Evolutionary conservation across 2,888 invertebrate genomes (phyloP).

Genomic region (Hirtodrosophila histrioides): DNA sequence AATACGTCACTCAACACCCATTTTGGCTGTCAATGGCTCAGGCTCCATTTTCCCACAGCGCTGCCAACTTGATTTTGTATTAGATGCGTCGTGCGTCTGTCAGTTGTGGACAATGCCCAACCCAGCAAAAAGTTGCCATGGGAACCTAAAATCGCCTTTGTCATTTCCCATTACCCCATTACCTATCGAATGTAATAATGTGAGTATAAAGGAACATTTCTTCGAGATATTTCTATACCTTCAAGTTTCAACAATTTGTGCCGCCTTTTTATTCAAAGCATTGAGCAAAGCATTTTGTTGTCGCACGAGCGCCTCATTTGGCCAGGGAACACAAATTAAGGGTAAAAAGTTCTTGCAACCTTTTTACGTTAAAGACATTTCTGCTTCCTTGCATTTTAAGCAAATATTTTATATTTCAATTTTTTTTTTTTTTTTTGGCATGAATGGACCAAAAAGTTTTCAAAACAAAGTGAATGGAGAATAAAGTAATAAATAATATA

Average conservation of each 20-base stretch:
- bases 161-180: slow-evolving; percentile 47
- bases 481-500: background rate
- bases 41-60: background rate
- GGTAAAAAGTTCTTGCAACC: slow-evolving; percentile 53
- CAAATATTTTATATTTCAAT: slow-evolving; percentile 37
- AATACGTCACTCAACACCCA: slow-evolving; percentile 28
- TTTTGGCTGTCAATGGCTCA: slow-evolving; percentile 31
- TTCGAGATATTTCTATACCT: slow-evolving; percentile 11
- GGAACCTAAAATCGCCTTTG: slow-evolving; percentile 17
- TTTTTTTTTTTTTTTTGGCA: slow-evolving; percentile 3
- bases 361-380: slow-evolving; percentile 37
- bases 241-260: slow-evolving; percentile 32
- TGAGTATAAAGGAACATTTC: slow-evolving; percentile 16
- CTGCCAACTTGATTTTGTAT: slow-evolving; percentile 3
- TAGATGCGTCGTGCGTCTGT: background rate
- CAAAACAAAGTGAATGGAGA: background rate
- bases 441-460: background rate
- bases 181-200: slow-evolving; percentile 38
- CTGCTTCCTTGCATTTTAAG: slow-evolving; percentile 38
- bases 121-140: slow-evolving; percentile 18
- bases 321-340: slow-evolving; percentile 46
- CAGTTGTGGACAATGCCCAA: background rate
- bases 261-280: slow-evolving; percentile 29
- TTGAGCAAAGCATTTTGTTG: slow-evolving; percentile 47
- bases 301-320: slow-evolving; percentile 64